These are phyloP conservation scores for Uria lomvia DNA, from an alignment of 2,113 vertebrate species.

Conservation along the genomic window DNA sequence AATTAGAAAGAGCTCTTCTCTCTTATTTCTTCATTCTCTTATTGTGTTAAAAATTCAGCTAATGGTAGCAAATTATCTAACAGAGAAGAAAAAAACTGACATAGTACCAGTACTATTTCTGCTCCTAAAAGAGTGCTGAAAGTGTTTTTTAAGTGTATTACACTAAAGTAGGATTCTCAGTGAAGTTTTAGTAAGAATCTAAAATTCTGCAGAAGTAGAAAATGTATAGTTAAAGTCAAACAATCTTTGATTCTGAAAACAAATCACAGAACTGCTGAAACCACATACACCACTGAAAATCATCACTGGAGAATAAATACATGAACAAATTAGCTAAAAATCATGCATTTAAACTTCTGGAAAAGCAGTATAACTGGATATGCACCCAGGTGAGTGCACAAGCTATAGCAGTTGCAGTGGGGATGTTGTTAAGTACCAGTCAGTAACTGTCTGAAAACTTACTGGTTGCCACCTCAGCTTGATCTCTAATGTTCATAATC, in stretches of 20 bases:
- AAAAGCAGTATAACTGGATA: not conserved
- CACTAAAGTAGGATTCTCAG: not conserved
- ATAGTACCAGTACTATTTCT: not conserved
- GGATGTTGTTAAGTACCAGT: not conserved
- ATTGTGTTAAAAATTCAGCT: not conserved
- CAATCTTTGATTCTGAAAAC: not conserved
- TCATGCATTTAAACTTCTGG: not conserved
- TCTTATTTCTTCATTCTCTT: not conserved
- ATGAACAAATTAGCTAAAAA: accelerated
- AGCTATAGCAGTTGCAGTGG: not conserved
- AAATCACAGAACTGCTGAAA: not conserved
- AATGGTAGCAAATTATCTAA: not conserved
- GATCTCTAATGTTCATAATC: not conserved
- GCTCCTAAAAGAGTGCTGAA: not conserved
- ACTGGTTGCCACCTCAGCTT: not conserved
- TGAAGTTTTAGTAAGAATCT: not conserved
- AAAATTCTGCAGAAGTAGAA: not conserved
- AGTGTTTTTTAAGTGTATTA: not conserved
- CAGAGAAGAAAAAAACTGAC: not conserved
- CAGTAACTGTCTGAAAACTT: not conserved
- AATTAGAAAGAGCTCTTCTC: not conserved
- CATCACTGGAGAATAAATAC: not conserved
- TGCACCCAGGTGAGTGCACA: not conserved
- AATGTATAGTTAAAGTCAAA: not conserved
- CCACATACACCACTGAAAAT: not conserved